A percentile compares a stretch with the other conserved stretches of the same genome.
Evolutionary conservation across 2,113 vertebrate species (phyloP).

Genomic region (Montifringilla adamsi): DNA sequence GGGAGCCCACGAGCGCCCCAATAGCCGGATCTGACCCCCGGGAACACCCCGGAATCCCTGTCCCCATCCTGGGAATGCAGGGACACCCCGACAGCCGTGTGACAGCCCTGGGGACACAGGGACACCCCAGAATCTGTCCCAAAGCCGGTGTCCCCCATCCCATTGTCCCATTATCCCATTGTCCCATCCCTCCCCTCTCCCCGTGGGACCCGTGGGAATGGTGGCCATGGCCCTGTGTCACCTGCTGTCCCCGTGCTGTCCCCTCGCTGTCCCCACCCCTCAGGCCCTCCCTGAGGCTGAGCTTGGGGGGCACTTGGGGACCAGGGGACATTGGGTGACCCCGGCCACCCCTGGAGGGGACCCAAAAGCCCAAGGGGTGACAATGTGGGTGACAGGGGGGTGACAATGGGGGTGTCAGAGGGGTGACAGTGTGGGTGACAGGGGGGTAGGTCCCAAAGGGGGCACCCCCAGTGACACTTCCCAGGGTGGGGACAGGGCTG

Average conservation of each 20-base stretch:
- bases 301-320: background rate
- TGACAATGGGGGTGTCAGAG: background rate
- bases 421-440: too few species aligned
- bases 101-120: too few species aligned
- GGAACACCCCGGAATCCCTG: background rate
- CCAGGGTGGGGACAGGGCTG: background rate
- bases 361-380: too few species aligned
- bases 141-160: background rate
- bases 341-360: background rate
- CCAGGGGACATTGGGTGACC: background rate
- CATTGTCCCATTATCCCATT: background rate
- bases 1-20: background rate
- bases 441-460: too few species aligned
- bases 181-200: background rate
- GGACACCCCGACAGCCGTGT: too few species aligned
- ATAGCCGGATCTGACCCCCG: accelerated
- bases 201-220: background rate
- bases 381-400: too few species aligned
- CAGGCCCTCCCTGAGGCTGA: background rate
- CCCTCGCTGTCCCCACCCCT: too few species aligned
- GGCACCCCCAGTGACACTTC: background rate
- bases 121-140: background rate
- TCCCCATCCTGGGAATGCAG: background rate
- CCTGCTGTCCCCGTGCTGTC: background rate
- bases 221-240: background rate